Evolutionary conservation across 1,140 invertebrate species (phyloP), one percentile per base, ranked within the genome.

Genomic region (Leptinotarsa undecemlineata): DNA sequence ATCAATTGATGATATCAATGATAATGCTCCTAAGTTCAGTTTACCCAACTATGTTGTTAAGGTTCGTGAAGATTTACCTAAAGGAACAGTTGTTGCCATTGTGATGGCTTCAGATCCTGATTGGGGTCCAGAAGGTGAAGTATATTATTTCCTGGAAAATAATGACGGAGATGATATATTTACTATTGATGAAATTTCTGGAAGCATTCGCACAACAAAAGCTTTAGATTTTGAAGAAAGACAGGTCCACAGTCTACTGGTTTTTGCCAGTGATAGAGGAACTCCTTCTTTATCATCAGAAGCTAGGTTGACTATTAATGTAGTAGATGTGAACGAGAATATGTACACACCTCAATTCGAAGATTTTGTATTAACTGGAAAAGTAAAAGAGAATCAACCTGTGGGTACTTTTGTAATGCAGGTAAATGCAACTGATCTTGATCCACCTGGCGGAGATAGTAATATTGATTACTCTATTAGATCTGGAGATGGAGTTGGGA

Each of bases 321-420:
- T 99, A 23, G 91, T 95, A 62, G 96, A 98, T 86, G 96, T 98
- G 14, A 96, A 98, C 83, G 95, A 98, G 85, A 98, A 98, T 85
- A 85, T 92, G 3, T 90, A 93, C 82, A 86, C 95, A 26, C 97
- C 97, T 0, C 86, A 90, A 57, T 99, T 99, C 84, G 88, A 90
- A 23, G 95, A 96, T 84, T 93, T 93, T 80, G 92, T 96, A 48
- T 87, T 92, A 8, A 86, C 88, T 33, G 91, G 91, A 48, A 88
- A 86, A 76, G 90, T 96, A 68, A 86, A 82, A 75, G 96, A 95
- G 84, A 96, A 94, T 85, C 90, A 90, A 80, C 91, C 91, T 3
- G 87, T 90, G 61, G 94, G 90, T 42, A 92, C 91, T 42, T 87
- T 90, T 4, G 94, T 96, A 51, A 91, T 94, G 74, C 79, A 90